Conservation (phyloP, 2,888 invertebrate genomes). For the Salticus scenicus region DNA sequence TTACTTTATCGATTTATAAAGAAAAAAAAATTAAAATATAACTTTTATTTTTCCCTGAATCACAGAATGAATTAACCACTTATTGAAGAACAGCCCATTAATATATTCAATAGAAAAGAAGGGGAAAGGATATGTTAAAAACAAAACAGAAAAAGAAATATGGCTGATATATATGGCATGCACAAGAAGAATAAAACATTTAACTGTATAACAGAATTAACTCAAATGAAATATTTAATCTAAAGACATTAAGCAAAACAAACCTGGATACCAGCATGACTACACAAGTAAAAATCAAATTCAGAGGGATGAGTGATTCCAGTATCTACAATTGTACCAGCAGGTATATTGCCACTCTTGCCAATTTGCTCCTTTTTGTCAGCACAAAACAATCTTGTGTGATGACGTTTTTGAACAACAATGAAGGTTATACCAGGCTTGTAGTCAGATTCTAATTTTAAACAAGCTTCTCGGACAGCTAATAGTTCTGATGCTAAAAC, state of each 20-base stretch:
- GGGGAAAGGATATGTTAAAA: too few species aligned
- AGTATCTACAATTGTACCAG: slow-evolving; percentile 99
- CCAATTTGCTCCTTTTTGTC: slow-evolving; percentile 99
- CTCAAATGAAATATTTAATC: too few species aligned
- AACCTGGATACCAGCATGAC: slow-evolving; percentile 92
- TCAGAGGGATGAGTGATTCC: slow-evolving; percentile 99
- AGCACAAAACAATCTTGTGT: slow-evolving; percentile 97
- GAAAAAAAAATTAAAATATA: too few species aligned
- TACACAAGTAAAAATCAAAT: slow-evolving; percentile 99
- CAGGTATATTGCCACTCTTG: slow-evolving; percentile 99
- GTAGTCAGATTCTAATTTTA: slow-evolving; percentile 95
- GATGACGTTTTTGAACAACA: slow-evolving; percentile 98
- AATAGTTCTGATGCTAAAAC: slow-evolving; percentile 97
- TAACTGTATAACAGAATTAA: too few species aligned
- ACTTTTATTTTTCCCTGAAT: too few species aligned
- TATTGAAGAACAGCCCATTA: too few species aligned
- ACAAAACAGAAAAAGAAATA: too few species aligned
- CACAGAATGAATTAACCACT: too few species aligned
- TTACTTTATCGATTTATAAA: too few species aligned
- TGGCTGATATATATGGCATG: too few species aligned
- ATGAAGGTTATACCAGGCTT: slow-evolving; percentile 99
- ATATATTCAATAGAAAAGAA: too few species aligned
- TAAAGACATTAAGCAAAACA: background rate
- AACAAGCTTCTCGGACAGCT: slow-evolving; percentile 98
- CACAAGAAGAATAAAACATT: too few species aligned